A percentile compares a stretch with the other conserved stretches of the same genome.
These are phyloP conservation scores for Microtus pennsylvanicus DNA, from an alignment of 2,113 vertebrate genomes.

Conservation along the genomic window DNA sequence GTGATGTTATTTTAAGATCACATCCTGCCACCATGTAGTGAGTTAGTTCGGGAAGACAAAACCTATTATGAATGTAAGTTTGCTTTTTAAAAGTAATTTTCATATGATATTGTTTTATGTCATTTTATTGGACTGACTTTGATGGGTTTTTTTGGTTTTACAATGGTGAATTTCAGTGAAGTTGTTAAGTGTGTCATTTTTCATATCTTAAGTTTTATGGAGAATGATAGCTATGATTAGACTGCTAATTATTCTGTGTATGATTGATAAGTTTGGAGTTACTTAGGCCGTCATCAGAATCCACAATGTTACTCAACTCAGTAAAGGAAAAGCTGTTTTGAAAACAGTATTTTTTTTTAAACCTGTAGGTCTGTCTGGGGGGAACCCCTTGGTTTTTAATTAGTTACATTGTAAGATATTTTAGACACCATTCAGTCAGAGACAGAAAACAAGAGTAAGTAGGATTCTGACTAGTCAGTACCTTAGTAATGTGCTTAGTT, in stretches of 20 bases:
- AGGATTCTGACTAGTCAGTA: constrained; percentile 36
- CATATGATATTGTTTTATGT: constrained; percentile 12
- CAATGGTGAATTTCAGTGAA: constrained; percentile 6
- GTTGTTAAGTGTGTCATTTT: constrained; percentile 33
- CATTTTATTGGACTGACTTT: constrained; percentile 10
- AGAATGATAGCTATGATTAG: constrained; percentile 40
- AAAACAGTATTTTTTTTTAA: constrained; percentile 71
- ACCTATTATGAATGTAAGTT: constrained; percentile 9
- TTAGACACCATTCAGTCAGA: constrained; percentile 77
- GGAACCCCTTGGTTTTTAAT: constrained; percentile 84
- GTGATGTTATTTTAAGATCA: background rate
- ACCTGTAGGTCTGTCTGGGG: constrained; percentile 77
- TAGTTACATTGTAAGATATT: constrained; percentile 78
- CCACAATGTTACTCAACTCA: constrained; percentile 62
- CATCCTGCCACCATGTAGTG: background rate
- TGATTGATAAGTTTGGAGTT: constrained; percentile 45
- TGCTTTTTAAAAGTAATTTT: constrained; percentile 25
- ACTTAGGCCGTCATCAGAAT: constrained; percentile 56
- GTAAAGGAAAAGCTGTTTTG: constrained; percentile 76
- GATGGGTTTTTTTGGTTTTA: constrained; percentile 42
- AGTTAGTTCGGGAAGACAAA: constrained; percentile 34
- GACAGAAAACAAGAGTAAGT: constrained; percentile 67
- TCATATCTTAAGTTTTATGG: constrained; percentile 35
- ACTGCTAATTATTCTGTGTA: background rate
- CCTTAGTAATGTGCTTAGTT: constrained; percentile 43